Base-by-base conservation (phyloP, 1,140 invertebrate species). In the Kradibia gibbosae region DNA sequence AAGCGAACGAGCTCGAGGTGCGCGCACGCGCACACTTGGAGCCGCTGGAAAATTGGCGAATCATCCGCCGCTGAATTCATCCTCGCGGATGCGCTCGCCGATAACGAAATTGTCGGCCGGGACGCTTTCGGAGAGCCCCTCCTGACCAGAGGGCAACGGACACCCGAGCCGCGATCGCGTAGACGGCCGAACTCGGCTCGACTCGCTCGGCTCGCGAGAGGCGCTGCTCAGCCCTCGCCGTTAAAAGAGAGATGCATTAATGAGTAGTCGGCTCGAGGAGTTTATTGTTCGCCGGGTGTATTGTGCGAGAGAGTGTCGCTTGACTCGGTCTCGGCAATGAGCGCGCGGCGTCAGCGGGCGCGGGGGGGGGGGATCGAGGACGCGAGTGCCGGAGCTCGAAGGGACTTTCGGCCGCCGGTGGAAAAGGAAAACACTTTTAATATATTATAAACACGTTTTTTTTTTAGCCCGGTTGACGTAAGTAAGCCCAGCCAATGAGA, bases 201-300 rank as follows among this genome's bases (percentile, higher is more conserved):
- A 57, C n/a, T 45, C 13, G 34, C 22, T 50, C 11, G 34, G 3
- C 13, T 71, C 13, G 17, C 17, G 34, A 71, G 48, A 34, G 22
- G 42, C 25, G 81, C 57, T n/a, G n/a, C n/a, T n/a, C n/a, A n/a
- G n/a, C n/a, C n/a, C 57, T 20, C 48, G 65, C 25, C 67, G 53
- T 78, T 73, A 39, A 39, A 65, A 65, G 65, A 31, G n/a, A 22
- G 22, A 31, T 45, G 39, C 62, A 76, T 62, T 62, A 80, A 62
- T 73, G 74, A 77, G 50, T 80, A 62, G 78, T 76, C 67, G 42
- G 77, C 72, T 80, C 20, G 67, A 31, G 57, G 39, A 81, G 42
- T 75, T 81, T 81, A 81, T 75, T 81, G 31, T 75, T 80, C 70
- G 34, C 74, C n/a, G 53, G n/a, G 53, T 57, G 55, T 78, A n/a